These are phyloP conservation scores for Malurus elegans DNA, from an alignment of 2,113 vertebrate genomes.

Conservation along the genomic window DNA sequence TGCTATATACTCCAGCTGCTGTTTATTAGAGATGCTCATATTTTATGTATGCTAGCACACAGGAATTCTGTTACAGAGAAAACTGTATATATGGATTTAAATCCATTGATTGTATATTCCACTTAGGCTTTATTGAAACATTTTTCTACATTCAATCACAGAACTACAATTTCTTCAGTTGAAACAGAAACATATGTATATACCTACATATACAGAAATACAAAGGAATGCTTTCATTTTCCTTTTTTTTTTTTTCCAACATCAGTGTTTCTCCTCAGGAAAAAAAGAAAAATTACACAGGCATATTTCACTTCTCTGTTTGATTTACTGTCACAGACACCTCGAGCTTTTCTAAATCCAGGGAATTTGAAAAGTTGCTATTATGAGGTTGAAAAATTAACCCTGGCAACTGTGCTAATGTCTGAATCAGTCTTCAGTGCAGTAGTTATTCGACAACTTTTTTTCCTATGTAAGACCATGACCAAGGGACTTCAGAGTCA, in stretches of 20 bases:
- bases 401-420: background rate
- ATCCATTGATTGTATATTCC: background rate
- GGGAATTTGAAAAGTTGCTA: background rate
- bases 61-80: background rate
- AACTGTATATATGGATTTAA: background rate
- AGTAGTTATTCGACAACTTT: background rate
- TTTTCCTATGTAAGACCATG: background rate
- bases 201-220: background rate
- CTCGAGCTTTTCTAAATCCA: background rate
- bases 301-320: background rate
- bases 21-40: constrained; percentile 53
- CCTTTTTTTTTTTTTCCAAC: background rate
- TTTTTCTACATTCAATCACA: background rate
- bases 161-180: background rate
- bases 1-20: constrained; percentile 49
- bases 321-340: background rate
- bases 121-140: background rate
- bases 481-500: background rate
- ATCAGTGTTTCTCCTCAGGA: background rate
- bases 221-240: background rate
- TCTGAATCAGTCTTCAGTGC: background rate
- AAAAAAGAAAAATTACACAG: background rate
- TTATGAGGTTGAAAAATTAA: background rate
- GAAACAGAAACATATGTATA: background rate
- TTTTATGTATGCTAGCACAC: constrained; percentile 19